Base-by-base conservation (phyloP, 1,140 invertebrate species). In the Mya arenaria region DNA sequence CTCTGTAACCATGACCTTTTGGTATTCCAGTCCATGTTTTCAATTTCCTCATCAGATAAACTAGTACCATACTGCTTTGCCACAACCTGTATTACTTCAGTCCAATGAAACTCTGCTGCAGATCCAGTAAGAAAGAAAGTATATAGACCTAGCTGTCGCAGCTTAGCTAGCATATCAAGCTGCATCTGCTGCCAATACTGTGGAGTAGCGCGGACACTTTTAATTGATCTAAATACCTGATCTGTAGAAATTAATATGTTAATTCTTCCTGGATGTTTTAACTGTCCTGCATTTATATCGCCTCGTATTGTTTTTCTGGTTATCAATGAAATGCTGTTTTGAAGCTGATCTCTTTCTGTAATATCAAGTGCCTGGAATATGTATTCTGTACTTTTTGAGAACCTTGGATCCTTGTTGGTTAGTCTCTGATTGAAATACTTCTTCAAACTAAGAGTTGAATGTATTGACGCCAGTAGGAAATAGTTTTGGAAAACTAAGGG, bases 151-250 rank as follows among this genome's bases (percentile, higher is more conserved):
- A 78, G 74, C 44, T 78, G 74, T 66, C 74, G 44, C 23, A 78
- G 28, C n/a, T 78, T 66, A 55, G 60, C 74, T 41, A 78, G 41
- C 60, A 78, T 78, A 56, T 78, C 62, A 48, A 78, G 62, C 32
- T 78, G 41, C 62, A 78, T 78, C 62, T 78, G 60, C 74, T 78
- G 60, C 62, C 60, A 78, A 55, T 78, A 78, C 44, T 78, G 74
- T 66, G 74, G 74, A 55, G 74, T 66, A 37, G 37, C 74, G 4
- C 74, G 62, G 8, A 66, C 25, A 55, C 32, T 78, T 78, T 56
- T 78, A 34, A 78, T 52, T 48, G 74, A 66, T 17, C 39, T 36
- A 41, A 65, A 78, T 37, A 78, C 34, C 44, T 66, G 74, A 44
- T 65, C 56, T 36, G 56, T 74, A 60, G 72, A 62, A 15, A 60